These are phyloP conservation scores for Etheostoma nigrum DNA, from an alignment of 2,797 vertebrate species.

Conservation along the genomic window DNA sequence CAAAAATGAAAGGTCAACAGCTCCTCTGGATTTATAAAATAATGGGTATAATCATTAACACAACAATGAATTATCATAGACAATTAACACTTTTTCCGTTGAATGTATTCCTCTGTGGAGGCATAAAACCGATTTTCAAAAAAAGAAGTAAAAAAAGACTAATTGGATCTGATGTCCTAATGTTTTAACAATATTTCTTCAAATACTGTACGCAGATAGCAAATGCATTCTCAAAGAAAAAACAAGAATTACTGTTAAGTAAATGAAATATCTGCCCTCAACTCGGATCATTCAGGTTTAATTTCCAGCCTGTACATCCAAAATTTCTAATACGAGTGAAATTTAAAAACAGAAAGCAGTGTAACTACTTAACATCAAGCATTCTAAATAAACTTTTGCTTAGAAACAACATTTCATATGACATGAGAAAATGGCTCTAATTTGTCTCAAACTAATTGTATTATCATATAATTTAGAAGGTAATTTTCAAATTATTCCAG, in stretches of 20 bases:
- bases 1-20: slow-evolving; percentile 77
- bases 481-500: neutral
- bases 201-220: neutral
- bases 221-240: neutral
- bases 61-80: slow-evolving; percentile 56
- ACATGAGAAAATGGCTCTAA: neutral
- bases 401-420: neutral
- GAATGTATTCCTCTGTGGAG: neutral
- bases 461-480: neutral
- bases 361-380: neutral
- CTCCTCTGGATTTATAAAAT: slow-evolving; percentile 65
- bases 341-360: too few relatives aligned
- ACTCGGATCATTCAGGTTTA: neutral
- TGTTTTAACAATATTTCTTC: neutral
- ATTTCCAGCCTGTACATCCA: neutral
- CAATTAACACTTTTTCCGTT: slow-evolving; percentile 2
- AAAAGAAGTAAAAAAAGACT: slow-evolving; percentile 11
- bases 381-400: neutral
- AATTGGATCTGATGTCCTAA: neutral
- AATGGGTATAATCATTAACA: slow-evolving; percentile 65
- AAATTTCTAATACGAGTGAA: neutral
- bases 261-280: neutral
- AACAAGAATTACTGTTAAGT: neutral
- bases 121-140: slow-evolving; percentile 8
- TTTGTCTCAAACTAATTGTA: neutral